Conservation (phyloP, 2,888 invertebrate species). For the Drosophila helvetica region DNA sequence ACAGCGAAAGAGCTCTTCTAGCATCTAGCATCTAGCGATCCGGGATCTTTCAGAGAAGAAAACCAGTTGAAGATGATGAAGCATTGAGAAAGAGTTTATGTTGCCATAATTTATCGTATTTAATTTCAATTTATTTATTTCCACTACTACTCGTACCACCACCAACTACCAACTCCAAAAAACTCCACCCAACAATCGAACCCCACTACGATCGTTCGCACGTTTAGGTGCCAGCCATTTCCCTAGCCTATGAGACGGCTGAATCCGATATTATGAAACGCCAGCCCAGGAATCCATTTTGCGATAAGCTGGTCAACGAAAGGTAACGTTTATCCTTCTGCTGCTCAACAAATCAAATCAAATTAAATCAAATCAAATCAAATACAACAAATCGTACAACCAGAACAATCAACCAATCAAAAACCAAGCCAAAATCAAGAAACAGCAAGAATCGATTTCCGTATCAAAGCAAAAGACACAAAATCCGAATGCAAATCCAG, state of each 20-base stretch:
- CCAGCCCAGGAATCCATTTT: slow-evolving; percentile 98
- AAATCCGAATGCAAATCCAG: slow-evolving; percentile 30
- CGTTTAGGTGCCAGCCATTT: slow-evolving; percentile 96
- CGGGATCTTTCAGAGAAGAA: slow-evolving; percentile 23
- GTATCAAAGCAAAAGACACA: slow-evolving; percentile 29
- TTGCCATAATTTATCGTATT: slow-evolving; percentile 70
- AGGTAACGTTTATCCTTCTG: slow-evolving; percentile 88
- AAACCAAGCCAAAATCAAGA: slow-evolving; percentile 17
- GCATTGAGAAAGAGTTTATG: slow-evolving; percentile 36
- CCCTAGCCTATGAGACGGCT: slow-evolving; percentile 98
- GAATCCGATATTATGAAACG: slow-evolving; percentile 99
- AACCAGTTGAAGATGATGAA: slow-evolving; percentile 2
- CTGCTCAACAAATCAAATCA: slow-evolving; percentile 50
- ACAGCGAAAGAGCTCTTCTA: slow-evolving; percentile 6
- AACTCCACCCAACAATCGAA: not conserved
- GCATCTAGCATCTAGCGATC: slow-evolving; percentile 14
- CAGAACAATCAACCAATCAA: slow-evolving; percentile 34
- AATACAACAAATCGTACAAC: slow-evolving; percentile 42
- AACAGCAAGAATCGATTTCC: slow-evolving; percentile 33
- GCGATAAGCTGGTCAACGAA: slow-evolving; percentile 99
- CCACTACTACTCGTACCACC: slow-evolving; percentile 39
- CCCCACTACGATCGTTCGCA: slow-evolving; percentile 43
- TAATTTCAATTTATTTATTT: slow-evolving; percentile 67
- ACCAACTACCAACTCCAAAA: slow-evolving; percentile 28
- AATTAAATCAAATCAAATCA: slow-evolving; percentile 33